A percentile compares a stretch with the other conserved stretches of the same genome.
Conservation (phyloP, 2,888 invertebrate species). For the Agriopis leucophaearia region DNA sequence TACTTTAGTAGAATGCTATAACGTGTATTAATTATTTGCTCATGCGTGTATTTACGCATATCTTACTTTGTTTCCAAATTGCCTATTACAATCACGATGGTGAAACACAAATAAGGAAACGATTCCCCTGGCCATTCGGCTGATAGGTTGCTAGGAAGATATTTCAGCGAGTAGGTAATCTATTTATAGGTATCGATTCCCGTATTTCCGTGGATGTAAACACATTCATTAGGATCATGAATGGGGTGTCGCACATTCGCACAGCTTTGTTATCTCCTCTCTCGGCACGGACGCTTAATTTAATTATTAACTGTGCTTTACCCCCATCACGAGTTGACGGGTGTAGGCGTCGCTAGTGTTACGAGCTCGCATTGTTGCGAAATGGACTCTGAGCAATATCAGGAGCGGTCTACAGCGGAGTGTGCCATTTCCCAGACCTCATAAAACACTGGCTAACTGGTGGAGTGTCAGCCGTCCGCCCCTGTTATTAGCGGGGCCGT, state of each 20-base stretch:
- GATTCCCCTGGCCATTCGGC: conserved; percentile 21
- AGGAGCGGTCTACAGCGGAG: conserved; percentile 47
- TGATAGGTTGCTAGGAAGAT: conserved; percentile 22
- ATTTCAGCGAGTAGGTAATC: conserved; percentile 29
- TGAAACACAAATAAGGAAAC: conserved; percentile 34
- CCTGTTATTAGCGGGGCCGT: conserved; percentile 61
- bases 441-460: conserved; percentile 67
- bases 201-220: conserved; percentile 45
- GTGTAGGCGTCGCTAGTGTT: conserved; percentile 55
- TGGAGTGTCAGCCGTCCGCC: conserved; percentile 64
- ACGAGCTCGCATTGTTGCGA: conserved; percentile 53
- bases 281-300: conserved; percentile 56
- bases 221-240: conserved; percentile 47
- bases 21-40: background rate
- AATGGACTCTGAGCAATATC: conserved; percentile 59
- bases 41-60: conserved; percentile 3
- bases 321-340: conserved; percentile 56
- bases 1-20: conserved; percentile 3
- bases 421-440: conserved; percentile 53
- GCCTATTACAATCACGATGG: conserved; percentile 24
- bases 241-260: conserved; percentile 50
- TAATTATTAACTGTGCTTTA: conserved; percentile 68
- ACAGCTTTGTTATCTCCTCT: conserved; percentile 57
- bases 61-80: conserved; percentile 18
- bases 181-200: conserved; percentile 42